Evolutionary conservation across 2,113 vertebrate genomes (phyloP).

Genomic region (Chrysochloris asiatica): DNA sequence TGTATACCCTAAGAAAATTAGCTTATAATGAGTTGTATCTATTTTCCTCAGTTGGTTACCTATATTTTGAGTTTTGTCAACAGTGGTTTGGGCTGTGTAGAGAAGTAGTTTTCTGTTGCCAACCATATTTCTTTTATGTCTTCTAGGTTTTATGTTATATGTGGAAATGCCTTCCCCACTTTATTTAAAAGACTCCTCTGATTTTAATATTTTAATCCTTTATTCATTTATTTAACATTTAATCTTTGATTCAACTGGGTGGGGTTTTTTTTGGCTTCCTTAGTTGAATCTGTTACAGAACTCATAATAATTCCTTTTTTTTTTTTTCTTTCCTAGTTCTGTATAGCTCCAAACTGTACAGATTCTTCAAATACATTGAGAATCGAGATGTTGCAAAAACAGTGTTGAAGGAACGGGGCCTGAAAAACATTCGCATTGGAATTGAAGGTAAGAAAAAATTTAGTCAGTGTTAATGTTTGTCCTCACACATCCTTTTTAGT

Average conservation of each 20-base stretch:
- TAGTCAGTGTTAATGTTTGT: background rate
- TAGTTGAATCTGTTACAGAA: background rate
- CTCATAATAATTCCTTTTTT: background rate
- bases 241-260: background rate
- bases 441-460: slow-evolving; percentile 84
- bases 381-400: slow-evolving; percentile 89
- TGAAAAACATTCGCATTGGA: slow-evolving; percentile 91
- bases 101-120: background rate
- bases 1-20: background rate
- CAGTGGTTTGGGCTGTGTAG: background rate
- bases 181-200: background rate
- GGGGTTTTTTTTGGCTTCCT: background rate
- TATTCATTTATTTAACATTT: background rate
- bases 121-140: background rate
- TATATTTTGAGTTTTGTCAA: slow-evolving; percentile 26
- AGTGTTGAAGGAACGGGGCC: slow-evolving; percentile 87
- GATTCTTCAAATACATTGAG: slow-evolving; percentile 92
- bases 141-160: slow-evolving; percentile 16
- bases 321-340: slow-evolving; percentile 82
- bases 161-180: background rate
- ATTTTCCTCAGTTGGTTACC: background rate
- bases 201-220: background rate
- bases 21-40: background rate
- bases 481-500: background rate
- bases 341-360: slow-evolving; percentile 90